These are phyloP conservation scores for Masticophis lateralis DNA, from an alignment of 2,797 vertebrate genomes.

Conservation along the genomic window DNA sequence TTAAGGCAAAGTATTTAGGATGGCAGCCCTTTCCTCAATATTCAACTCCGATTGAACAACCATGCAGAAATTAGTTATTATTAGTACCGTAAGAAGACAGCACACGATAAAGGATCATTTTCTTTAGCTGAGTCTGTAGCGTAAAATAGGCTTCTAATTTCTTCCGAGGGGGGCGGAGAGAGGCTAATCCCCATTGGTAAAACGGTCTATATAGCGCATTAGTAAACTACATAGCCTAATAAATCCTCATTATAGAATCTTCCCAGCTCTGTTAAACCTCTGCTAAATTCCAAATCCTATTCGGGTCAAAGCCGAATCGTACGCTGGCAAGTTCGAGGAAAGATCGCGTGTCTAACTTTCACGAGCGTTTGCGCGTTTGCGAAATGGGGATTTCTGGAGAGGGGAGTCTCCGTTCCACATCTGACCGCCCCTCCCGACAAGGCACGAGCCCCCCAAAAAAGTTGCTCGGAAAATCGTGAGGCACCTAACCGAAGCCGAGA, in stretches of 20 bases:
- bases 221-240: not conserved
- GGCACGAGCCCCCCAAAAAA: not conserved
- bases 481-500: not conserved
- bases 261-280: constrained; percentile 5
- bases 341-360: not conserved
- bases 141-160: not conserved
- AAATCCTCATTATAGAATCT: not conserved
- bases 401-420: not conserved
- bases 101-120: not conserved
- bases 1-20: not conserved
- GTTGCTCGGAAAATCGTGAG: not conserved
- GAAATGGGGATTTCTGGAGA: not conserved
- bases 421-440: not conserved
- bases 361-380: not conserved
- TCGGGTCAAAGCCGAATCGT: not conserved
- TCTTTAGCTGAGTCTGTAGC: not conserved
- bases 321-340: not conserved
- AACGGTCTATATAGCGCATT: not conserved
- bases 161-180: not conserved
- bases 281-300: constrained; percentile 35
- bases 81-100: not conserved
- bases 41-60: not conserved
- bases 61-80: not conserved
- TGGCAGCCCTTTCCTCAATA: not conserved
- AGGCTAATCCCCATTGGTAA: not conserved